Evolutionary conservation across 2,797 vertebrate species (phyloP), one percentile per base, ranked within the genome.

Genomic region (Lepus oiostolus): DNA sequence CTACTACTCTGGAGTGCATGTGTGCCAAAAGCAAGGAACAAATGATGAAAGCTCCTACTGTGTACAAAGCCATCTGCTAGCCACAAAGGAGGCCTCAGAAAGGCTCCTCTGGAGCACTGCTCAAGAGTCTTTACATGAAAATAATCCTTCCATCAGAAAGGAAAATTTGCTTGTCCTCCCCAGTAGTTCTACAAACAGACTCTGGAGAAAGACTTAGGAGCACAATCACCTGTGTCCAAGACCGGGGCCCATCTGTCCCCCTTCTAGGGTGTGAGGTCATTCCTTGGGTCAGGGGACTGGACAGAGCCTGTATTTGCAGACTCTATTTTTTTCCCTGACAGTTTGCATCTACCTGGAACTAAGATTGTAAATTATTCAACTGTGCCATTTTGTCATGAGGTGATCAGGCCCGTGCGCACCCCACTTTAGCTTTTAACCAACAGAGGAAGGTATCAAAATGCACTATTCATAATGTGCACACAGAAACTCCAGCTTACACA

Each of bases 401-500:
- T n/a, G 22, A 26, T 17, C 26, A 30, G 32, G 30, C 22, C 35
- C 62, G 12, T 21, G 19, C 24, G 7, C 26, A 80, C 22, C 42
- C 47, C 2, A 38, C 54, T 84, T 90, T 88, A 80, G 58, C 91
- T 88, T 90, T 84, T 58, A 72, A 52, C 35, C 67, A 58, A n/a
- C 42, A 81, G 82, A 75, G 14, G 35, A n/a, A 63, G 24, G 62
- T 65, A 81, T 84, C 38, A n/a, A 67, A 54, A 9, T 76, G 35
- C 60, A 26, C 65, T 94, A 30, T 76, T 80, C 7, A 52, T 38
- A 70, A 86, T 9, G 79, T 1, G 19, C 50, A 74, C n/a, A 60
- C 14, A 4, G 60, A 90, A 90, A 88, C 47, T 54, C 92, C 94
- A 4, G 58, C 74, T 96, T 67, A 70, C n/a, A 88, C 65, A 24